Evolutionary conservation across 2,888 invertebrate genomes (phyloP), one percentile per base, ranked within the genome.

Genomic region (Dasypolia templi): DNA sequence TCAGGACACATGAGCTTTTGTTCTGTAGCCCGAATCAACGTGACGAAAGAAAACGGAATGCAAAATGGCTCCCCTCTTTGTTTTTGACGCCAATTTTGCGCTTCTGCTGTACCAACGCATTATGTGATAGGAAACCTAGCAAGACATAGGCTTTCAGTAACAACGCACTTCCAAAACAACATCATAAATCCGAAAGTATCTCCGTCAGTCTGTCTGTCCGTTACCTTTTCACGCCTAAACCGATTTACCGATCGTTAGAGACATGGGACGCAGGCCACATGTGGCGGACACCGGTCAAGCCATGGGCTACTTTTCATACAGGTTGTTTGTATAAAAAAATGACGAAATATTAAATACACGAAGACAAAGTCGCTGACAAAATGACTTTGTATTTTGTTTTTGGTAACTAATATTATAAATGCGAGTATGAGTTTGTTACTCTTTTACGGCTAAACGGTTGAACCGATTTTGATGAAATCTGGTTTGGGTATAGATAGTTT

Each of bases 31-130:
- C 19, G 35, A 22, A 7, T 17, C 2, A 22, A 72, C 46, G 35
- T 29, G 46, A 19, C 11, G 22, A 72, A 19, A 19, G 46, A 19
- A 72, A 69, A 49, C 32, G 2, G 74, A 72, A 49, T 72, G 1
- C n/a, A n/a, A 39, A 72, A 58, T 39, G 29, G 17, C 22, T 44
- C 22, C 9, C 3, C 32, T 42, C 42, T 70, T 71, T 71, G 53
- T 71, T 22, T 7, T 22, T 35, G 17, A 22, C 0, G 7, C 5
- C 22, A 29, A 1, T 26, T 29, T 32, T 19, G n/a, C 5, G 12
- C 3, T 51, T 51, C 26, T 14, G 9, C 3, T 35, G 17, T 26
- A 26, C 3, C 12, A 42, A 11, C 11, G 42, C 12, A 44, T 22
- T 29, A 22, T 14, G 7, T 22, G 7, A 29, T 14, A 44, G 7